phyloP scores from a whole-genome alignment of 2,113 vertebrate species.

The Pollachius pollachius region DNA sequence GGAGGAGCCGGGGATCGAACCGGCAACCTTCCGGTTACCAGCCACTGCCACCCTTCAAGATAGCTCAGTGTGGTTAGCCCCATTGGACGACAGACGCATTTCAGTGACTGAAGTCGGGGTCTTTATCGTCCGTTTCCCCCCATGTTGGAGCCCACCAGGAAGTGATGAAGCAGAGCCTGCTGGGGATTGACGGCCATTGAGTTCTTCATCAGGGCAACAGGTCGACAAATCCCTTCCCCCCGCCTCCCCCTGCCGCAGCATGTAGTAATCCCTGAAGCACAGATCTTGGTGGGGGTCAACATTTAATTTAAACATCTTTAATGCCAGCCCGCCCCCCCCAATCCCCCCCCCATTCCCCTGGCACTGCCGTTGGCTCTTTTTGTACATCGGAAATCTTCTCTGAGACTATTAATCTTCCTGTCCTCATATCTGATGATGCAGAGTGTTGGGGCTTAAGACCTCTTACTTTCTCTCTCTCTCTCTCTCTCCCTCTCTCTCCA shows the following conservation, averaged over 20 bases:
- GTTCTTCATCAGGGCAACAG: slow-evolving; percentile 38
- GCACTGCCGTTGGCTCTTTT: slow-evolving; percentile 9
- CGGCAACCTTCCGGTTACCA: no score
- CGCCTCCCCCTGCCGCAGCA: slow-evolving; percentile 35
- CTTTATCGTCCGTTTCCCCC: slow-evolving; percentile 35
- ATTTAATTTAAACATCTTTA: slow-evolving; percentile 45
- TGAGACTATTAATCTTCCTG: slow-evolving; percentile 30
- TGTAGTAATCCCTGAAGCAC: slow-evolving; percentile 38
- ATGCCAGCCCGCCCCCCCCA: slow-evolving; percentile 1
- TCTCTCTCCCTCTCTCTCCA: slow-evolving; percentile 25
- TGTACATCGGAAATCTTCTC: slow-evolving; percentile 16
- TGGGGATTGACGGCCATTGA: slow-evolving; percentile 37
- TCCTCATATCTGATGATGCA: slow-evolving; percentile 29
- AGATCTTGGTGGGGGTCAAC: neutral
- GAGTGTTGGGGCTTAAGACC: slow-evolving; percentile 12
- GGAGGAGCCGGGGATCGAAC: no score
- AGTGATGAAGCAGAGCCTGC: slow-evolving; percentile 42
- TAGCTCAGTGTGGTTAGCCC: neutral
- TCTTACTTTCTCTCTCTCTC: slow-evolving; percentile 3
- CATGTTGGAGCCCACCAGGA: slow-evolving; percentile 46
- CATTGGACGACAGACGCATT: slow-evolving; percentile 38
- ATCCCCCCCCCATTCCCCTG: neutral
- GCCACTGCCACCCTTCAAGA: no score
- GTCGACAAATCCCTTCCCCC: slow-evolving; percentile 39
- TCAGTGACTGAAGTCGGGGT: slow-evolving; percentile 44